Evolutionary conservation across 2,113 vertebrate genomes (phyloP).

Genomic region (Neolamprologus variostigma): DNA sequence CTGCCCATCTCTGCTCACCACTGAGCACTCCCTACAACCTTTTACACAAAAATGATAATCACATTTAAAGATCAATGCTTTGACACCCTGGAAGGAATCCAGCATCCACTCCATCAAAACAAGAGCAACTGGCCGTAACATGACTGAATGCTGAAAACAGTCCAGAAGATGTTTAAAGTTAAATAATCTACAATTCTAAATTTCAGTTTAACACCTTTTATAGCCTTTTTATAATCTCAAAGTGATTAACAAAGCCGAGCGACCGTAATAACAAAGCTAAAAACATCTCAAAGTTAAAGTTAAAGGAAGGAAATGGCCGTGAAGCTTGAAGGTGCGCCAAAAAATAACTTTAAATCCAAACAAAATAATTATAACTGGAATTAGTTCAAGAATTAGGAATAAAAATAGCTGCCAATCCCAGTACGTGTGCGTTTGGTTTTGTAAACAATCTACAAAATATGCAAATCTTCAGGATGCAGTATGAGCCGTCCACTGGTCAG

Average conservation of each 20-base stretch:
- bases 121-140: fast-evolving
- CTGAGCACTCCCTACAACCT: not conserved
- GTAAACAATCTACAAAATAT: fast-evolving
- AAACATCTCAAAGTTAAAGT: not conserved
- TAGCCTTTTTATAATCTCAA: not conserved
- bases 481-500: fast-evolving
- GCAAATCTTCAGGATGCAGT: not conserved
- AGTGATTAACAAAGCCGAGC: fast-evolving
- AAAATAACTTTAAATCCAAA: not conserved
- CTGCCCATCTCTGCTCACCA: too few relatives aligned
- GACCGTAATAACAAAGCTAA: not conserved
- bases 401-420: not conserved
- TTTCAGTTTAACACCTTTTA: not conserved
- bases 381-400: not conserved
- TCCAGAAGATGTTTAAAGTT: not conserved
- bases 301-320: not conserved
- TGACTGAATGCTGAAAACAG: not conserved
- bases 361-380: not conserved
- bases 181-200: fast-evolving
- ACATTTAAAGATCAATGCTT: not conserved
- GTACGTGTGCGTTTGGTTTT: fast-evolving
- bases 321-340: not conserved
- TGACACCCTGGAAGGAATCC: not conserved
- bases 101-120: not conserved
- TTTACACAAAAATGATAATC: not conserved